phyloP scores from a whole-genome alignment of 1,140 invertebrate genomes.

The Saccostrea echinata region DNA sequence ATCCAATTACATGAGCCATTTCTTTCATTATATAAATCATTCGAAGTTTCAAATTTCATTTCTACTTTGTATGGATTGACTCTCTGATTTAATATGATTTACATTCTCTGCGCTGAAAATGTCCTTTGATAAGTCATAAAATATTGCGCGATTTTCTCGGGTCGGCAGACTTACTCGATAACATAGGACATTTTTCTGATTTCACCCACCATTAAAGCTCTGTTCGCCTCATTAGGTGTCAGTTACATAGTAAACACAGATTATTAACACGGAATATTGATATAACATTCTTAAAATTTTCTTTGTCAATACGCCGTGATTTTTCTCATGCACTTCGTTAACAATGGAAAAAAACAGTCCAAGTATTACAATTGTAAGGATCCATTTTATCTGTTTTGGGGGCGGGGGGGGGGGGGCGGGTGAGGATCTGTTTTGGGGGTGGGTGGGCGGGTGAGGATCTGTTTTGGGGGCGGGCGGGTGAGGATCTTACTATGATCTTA shows the following conservation, averaged over 20 bases:
- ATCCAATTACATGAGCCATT: too few species aligned
- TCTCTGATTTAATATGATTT: background rate
- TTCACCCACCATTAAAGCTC: background rate
- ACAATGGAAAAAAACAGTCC: background rate
- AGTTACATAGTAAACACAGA: background rate
- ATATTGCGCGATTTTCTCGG: background rate
- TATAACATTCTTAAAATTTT: background rate
- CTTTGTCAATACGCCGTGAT: background rate
- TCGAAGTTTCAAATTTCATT: too few species aligned
- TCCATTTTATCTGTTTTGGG: background rate
- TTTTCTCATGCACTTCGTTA: background rate
- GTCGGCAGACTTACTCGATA: background rate
- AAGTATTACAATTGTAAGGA: background rate
- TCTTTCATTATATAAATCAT: too few species aligned
- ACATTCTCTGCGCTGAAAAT: background rate
- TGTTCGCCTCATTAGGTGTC: slow-evolving; percentile 30
- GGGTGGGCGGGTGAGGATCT: too few species aligned
- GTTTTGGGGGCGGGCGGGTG: too few species aligned
- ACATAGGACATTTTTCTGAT: background rate
- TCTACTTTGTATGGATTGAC: background rate
- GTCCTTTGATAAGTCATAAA: background rate
- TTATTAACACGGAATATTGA: background rate
- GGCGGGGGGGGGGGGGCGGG: too few species aligned
- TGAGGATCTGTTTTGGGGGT: too few species aligned
- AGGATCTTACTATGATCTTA: too few species aligned